phyloP scores from a whole-genome alignment of 2,113 vertebrate species.

The Indicator maculatus region DNA sequence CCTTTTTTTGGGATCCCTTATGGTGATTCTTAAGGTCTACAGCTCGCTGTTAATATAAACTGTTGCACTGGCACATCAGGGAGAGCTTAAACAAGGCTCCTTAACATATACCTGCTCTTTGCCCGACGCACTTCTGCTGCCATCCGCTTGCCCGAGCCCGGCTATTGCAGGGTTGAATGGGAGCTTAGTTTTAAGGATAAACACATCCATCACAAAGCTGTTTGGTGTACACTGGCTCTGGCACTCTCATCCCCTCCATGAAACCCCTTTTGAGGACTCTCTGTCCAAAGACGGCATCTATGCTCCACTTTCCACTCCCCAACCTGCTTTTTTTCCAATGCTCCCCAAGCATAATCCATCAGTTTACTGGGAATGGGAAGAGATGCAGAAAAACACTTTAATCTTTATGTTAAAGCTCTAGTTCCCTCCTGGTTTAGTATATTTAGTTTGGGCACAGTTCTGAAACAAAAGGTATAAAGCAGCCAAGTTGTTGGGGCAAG shows the following conservation, averaged over 20 bases:
- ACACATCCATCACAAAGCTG: slow-evolving; percentile 65
- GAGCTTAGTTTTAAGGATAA: slow-evolving; percentile 51
- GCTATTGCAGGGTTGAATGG: neutral
- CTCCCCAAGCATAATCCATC: neutral
- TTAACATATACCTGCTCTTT: neutral
- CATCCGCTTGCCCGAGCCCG: neutral
- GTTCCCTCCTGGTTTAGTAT: neutral
- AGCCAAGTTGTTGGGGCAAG: slow-evolving; percentile 32
- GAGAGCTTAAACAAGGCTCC: neutral
- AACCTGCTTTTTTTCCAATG: neutral
- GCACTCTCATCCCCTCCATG: slow-evolving; percentile 25
- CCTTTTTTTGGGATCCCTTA: neutral
- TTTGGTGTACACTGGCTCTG: neutral
- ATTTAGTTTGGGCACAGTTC: slow-evolving; percentile 55
- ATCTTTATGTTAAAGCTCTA: neutral
- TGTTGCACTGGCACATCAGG: neutral
- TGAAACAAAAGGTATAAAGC: slow-evolving; percentile 52
- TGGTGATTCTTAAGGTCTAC: neutral
- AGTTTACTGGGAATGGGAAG: neutral
- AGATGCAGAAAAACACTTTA: neutral
- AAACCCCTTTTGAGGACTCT: slow-evolving; percentile 46
- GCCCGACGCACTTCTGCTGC: neutral
- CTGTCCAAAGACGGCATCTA: neutral
- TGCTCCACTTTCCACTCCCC: neutral
- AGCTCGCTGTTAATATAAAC: neutral